Base-by-base conservation (phyloP, 2,888 invertebrate genomes). In the Polydrusus cervinus region DNA sequence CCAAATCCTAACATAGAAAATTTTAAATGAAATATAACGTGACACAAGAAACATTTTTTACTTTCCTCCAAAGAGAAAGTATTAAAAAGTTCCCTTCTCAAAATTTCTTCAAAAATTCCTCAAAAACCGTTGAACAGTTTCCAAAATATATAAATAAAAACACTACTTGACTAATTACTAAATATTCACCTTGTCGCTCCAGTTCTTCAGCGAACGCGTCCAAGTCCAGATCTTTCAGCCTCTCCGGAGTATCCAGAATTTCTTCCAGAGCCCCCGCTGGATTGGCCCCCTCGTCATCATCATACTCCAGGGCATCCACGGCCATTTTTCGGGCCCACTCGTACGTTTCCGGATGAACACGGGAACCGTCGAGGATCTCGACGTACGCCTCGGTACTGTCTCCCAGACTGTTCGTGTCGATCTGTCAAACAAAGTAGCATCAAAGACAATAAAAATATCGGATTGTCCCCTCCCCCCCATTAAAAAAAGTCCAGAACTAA, bases 261-360 rank as follows among this genome's bases (percentile, higher is more conserved):
- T 99, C 99, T 87, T 99, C 99, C 30, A 99, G 88, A 13, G 99
- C 99, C 0, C 97, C 97, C 0, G 98, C 98, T 0, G 98, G 98
- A 87, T 98, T 97, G 0, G 95, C 95, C 80, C 97, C 97, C 85
- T 97, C 97, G 83, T 98, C 98, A 83, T 98, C 98, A 84, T 99
- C 98, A 82, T 98, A 98, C 83, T 99, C 99, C 60, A 99, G 88
- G 0, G 99, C 99, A 87, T 99, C 99, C 0, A 99, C 98, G 0
- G 99, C 99, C 99, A 99, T 99, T 88, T 99, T 99, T 49, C 99
- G 90, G 0, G 99, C 99, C 99, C 99, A 99, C 85, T 99, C 99
- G 86, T 99, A 99, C 0, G 98, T 97, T 89, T 99, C 99, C 0
- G 99, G 99, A 88, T 99, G 99, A 0, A 99, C 98, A 81, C 99